These are phyloP conservation scores for Cepphus grylle DNA, from an alignment of 2,113 vertebrate species.

Conservation along the genomic window DNA sequence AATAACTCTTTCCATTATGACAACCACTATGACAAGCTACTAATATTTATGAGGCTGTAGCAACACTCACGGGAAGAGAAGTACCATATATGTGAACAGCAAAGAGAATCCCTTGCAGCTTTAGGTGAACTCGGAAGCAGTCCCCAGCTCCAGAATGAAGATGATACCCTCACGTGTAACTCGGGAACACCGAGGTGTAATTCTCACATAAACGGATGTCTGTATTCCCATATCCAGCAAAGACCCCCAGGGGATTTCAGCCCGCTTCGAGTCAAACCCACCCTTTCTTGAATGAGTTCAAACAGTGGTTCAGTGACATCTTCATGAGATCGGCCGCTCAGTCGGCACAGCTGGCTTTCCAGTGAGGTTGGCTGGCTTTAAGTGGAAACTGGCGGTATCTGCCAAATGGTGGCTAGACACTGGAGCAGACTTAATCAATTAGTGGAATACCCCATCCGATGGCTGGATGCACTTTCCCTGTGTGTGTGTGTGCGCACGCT, in stretches of 20 bases:
- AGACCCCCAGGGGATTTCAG: neutral
- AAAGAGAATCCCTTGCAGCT: neutral
- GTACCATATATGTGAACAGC: neutral
- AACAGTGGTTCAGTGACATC: neutral
- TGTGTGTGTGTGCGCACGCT: neutral
- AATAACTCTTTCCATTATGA: neutral
- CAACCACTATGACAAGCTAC: neutral
- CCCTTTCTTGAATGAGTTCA: conserved; percentile 3
- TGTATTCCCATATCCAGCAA: neutral
- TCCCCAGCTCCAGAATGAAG: neutral
- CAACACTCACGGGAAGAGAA: neutral
- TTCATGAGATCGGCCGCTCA: neutral
- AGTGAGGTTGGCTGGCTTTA: neutral
- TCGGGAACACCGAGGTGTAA: neutral
- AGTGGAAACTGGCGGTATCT: conserved; percentile 34
- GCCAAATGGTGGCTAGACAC: conserved; percentile 55
- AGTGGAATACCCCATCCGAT: conserved; percentile 10
- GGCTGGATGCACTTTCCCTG: neutral
- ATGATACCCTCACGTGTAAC: neutral
- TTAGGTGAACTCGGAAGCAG: neutral
- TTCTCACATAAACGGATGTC: neutral
- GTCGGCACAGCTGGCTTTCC: conserved; percentile 21
- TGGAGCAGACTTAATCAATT: conserved; percentile 30
- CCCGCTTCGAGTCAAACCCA: neutral
- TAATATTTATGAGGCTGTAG: neutral